Base-by-base conservation (phyloP, 2,888 invertebrate species). In the Parelbella ahira region DNA sequence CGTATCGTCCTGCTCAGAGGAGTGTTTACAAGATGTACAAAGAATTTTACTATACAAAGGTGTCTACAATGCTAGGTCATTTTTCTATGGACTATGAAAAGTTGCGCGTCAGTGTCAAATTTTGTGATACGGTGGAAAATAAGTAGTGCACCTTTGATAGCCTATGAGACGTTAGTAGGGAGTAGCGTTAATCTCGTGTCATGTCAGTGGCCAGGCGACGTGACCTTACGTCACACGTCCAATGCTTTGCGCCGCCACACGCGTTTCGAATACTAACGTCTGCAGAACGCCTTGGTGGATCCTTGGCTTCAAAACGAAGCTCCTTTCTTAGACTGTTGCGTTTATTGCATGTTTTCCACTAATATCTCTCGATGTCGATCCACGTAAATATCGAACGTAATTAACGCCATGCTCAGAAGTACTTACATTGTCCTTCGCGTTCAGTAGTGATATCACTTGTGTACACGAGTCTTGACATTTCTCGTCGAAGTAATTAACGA, bases 301-400 rank as follows among this genome's bases (percentile, higher is more conserved):
- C 87, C 87, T 87, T 87, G 87, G 87, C 87, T 87, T 86, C 84
- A 86, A 87, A 87, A 84, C 83, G 74, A 65, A 82, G 73, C 84
- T 82, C 86, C 87, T 86, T 87, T 84, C 86, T 72, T 76, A 86
- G 65, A 66, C 69, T 62, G 68, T 76, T 78, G 76, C 78, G 71
- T 69, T 71, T 67, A 65, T 67, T 73, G 68, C 65, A 68, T 65
- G 65, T 72, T 74, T 65, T 71, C 67, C 59, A 66, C 68, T 63
- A 65, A 64, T 65, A 59, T 62, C 58, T 57, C 55, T 60, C 58
- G 57, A 56, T 25, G 28, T 28, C 8, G 15, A 11, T 42, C n/a
- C 19, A 11, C 8, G 18, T 24, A 21, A 34, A 28, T 27, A 13
- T 20, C 8, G 11, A 11, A 10, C 21, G 37, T 9, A 8, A 29